These are phyloP conservation scores for Vanessa cardui DNA, from an alignment of 2,888 invertebrate species.

Conservation along the genomic window DNA sequence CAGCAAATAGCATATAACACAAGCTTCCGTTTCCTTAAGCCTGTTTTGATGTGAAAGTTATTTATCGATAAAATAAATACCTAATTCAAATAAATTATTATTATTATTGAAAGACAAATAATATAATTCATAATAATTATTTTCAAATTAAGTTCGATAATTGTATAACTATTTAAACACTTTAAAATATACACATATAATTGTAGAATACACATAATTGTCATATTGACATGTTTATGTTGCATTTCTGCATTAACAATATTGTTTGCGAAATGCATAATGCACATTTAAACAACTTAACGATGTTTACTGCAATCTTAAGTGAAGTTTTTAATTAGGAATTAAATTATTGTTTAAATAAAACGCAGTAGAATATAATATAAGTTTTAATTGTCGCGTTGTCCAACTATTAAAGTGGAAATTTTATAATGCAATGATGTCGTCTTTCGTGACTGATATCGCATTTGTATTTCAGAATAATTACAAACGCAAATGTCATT, in stretches of 20 bases:
- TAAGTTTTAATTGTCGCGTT: slow-evolving; percentile 1
- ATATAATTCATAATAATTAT: no score
- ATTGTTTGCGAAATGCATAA: slow-evolving; percentile 7
- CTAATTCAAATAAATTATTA: no score
- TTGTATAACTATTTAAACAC: no score
- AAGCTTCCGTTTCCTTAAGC: no score
- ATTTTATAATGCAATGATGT: slow-evolving; percentile 43
- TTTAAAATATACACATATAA: neutral
- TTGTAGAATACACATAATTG: neutral
- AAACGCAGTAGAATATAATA: neutral
- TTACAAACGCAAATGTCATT: no score
- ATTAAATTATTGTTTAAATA: slow-evolving; percentile 3
- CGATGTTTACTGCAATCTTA: slow-evolving; percentile 7
- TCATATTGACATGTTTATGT: neutral
- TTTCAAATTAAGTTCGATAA: no score
- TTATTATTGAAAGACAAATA: no score
- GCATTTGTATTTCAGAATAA: slow-evolving; percentile 26
- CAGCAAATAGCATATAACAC: no score
- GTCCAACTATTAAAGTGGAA: slow-evolving; percentile 39
- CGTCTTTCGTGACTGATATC: slow-evolving; percentile 35
- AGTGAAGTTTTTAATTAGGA: neutral
- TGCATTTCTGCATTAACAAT: slow-evolving; percentile 4
- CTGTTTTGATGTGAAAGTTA: no score
- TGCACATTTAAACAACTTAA: neutral
- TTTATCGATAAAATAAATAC: no score